phyloP scores from a whole-genome alignment of 2,113 vertebrate genomes.

The Syrrhaptes paradoxus region DNA sequence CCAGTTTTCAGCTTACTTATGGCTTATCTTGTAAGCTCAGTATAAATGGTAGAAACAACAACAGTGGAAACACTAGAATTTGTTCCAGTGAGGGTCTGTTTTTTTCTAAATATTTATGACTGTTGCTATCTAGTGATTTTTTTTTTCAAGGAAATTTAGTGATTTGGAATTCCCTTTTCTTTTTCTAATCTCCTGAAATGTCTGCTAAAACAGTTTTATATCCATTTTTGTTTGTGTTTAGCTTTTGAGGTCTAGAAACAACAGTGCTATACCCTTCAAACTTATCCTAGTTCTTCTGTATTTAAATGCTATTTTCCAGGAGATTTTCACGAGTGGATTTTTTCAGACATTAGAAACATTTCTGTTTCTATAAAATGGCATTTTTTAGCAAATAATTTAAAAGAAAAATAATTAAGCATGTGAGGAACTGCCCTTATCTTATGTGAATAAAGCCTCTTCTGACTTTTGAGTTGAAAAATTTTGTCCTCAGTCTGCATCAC shows the following conservation, averaged over 20 bases:
- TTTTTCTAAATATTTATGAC: neutral
- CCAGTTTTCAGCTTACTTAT: neutral
- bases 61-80: neutral
- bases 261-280: neutral
- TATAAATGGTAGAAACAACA: neutral
- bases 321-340: neutral
- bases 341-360: neutral
- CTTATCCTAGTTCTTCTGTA: neutral
- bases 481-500: neutral
- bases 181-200: neutral
- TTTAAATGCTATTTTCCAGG: neutral
- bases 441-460: neutral
- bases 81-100: neutral
- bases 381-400: neutral
- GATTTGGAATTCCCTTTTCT: neutral
- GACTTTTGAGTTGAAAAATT: neutral
- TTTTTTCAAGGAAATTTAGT: neutral
- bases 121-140: neutral
- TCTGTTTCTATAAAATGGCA: neutral
- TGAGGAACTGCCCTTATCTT: neutral
- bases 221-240: neutral
- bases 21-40: neutral
- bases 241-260: neutral
- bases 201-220: neutral
- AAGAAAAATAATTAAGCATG: neutral